phyloP scores from a whole-genome alignment of 2,888 invertebrate species.

The Eilema caniola region DNA sequence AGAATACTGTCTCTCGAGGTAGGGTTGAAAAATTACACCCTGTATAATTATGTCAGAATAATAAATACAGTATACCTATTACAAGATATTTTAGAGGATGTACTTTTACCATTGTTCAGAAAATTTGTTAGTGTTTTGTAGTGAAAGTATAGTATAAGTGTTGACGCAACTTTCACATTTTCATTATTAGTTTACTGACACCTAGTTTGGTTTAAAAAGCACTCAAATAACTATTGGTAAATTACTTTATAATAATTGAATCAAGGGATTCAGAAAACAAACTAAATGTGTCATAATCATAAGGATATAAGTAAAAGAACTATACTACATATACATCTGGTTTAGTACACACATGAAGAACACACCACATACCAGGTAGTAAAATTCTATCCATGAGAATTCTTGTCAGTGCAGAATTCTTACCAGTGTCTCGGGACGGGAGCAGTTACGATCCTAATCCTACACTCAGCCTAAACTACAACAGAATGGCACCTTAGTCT shows the following conservation, averaged over 20 bases:
- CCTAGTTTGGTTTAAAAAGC: neutral
- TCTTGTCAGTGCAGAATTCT: neutral
- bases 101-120: neutral
- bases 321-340: neutral
- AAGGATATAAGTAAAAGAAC: neutral
- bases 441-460: neutral
- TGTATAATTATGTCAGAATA: too few relatives aligned
- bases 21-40: too few relatives aligned
- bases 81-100: neutral
- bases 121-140: neutral
- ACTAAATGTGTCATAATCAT: neutral
- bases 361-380: neutral
- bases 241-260: neutral
- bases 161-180: constrained; percentile 9
- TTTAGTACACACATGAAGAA: neutral
- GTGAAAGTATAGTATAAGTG: constrained; percentile 4
- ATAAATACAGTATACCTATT: neutral
- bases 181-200: neutral
- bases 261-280: neutral
- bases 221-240: neutral
- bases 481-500: neutral
- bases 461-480: neutral
- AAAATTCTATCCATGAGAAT: too few relatives aligned
- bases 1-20: too few relatives aligned
- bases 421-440: neutral